Evolutionary conservation across 1,140 invertebrate species (phyloP).

Genomic region (Harpegnathos saltator): DNA sequence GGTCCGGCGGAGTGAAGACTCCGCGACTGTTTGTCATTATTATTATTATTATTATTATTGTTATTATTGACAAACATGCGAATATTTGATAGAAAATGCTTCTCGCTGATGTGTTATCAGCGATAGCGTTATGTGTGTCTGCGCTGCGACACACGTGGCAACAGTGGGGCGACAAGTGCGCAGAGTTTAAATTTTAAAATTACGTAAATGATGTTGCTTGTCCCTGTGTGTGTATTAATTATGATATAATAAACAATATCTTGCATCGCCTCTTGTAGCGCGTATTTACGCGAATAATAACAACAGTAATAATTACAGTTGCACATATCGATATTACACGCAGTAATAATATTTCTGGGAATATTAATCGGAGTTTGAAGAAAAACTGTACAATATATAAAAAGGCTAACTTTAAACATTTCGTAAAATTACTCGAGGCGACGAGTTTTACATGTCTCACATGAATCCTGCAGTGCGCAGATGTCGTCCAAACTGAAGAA

Average conservation of each 20-base stretch:
- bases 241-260: neutral
- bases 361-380: too few relatives aligned
- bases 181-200: conserved; percentile 14
- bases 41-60: conserved; percentile 23
- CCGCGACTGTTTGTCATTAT: neutral
- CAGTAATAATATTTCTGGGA: neutral
- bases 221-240: neutral
- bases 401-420: too few relatives aligned
- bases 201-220: neutral
- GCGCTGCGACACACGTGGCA: too few relatives aligned
- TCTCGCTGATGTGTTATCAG: neutral
- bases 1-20: neutral
- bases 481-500: too few relatives aligned
- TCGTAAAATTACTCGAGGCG: too few relatives aligned
- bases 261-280: too few relatives aligned
- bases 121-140: neutral
- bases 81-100: neutral
- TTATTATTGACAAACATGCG: conserved; percentile 5
- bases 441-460: too few relatives aligned
- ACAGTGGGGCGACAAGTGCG: neutral
- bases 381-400: too few relatives aligned
- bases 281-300: too few relatives aligned
- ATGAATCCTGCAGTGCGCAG: too few relatives aligned
- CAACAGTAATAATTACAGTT: too few relatives aligned
- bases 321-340: too few relatives aligned